Percentiles rank a stretch among this genome's conserved stretches.
Evolutionary conservation across 2,888 invertebrate species (phyloP).

Genomic region (Ormyrus pomaceus): DNA sequence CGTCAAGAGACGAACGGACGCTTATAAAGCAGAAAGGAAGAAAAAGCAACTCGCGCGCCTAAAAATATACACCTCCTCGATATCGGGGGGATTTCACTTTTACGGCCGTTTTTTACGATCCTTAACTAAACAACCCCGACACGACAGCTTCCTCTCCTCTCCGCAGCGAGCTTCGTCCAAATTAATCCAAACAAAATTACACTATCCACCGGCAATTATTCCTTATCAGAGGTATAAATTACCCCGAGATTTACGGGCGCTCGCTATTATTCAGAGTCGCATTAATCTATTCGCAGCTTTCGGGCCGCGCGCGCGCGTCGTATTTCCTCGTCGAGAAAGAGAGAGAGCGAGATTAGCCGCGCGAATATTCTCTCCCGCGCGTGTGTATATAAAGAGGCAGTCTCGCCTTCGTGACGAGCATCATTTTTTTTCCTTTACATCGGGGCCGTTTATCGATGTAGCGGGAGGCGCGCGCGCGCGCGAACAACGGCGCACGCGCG

Average conservation of each 20-base stretch:
- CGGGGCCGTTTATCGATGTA: constrained; percentile 22
- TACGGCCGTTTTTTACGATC: constrained; percentile 16
- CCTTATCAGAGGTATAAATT: too few relatives aligned
- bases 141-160: too few relatives aligned
- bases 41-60: background rate
- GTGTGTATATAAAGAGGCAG: too few relatives aligned
- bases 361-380: too few relatives aligned
- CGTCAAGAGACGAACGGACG: background rate
- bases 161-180: too few relatives aligned
- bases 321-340: background rate
- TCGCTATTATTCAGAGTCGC: too few relatives aligned
- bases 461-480: background rate
- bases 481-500: background rate
- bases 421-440: background rate
- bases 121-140: background rate
- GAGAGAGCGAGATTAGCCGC: too few relatives aligned
- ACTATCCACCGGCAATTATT: background rate
- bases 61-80: constrained; percentile 47
- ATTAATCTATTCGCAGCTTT: too few relatives aligned
- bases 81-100: constrained; percentile 12
- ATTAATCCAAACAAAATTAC: constrained; percentile 37
- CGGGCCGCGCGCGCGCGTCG: background rate
- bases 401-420: background rate
- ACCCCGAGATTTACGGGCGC: too few relatives aligned
- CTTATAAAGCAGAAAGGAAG: background rate